Base-by-base conservation (phyloP, 2,113 vertebrate species). In the Vimba vimba region DNA sequence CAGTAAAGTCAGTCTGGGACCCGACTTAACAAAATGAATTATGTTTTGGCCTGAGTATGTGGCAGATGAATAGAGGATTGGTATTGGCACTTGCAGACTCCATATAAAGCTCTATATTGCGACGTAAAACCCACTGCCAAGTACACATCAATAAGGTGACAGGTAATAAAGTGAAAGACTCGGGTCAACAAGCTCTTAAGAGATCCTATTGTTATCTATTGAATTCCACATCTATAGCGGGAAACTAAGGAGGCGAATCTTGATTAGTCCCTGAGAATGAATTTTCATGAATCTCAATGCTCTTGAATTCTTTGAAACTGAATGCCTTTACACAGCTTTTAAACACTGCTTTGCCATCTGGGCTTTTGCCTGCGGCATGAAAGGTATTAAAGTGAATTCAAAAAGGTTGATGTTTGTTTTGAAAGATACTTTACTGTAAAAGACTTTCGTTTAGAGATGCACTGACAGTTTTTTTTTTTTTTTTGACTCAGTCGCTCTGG, bases 291-390 rank as follows among this genome's bases (percentile, higher is more conserved):
- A 36, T 73, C 36, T 45, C 25, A 4, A 33, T 66, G 45, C 33
- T 30, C 21, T 81, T 88, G 39, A 84, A 86, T 82, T 82, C 23
- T 86, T 62, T 80, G 76, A 77, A 62, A 59, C 30, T 25, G 39
- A 52, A 84, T 76, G 66, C 33, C 21, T 43, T 78, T 71, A 69
- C 27, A 76, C 33, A 69, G 85, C n/a, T 47, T 68, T 82, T 47
- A 47, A 88, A 88, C 50, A 68, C 21, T 21, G 10, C 52, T 23
- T 27, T 85, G 19, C n/a, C 30, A 68, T 27, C 64, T 36, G 27
- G 80, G 80, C 68, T 82, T 74, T 33, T 71, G 19, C 9, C 11
- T 25, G 60, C 27, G 50, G 33, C 36, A 71, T 69, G 57, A 57
- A 17, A 57, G 50, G 11, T 33, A 25, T 83, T 71, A 57, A 19